A percentile compares a stretch with the other conserved stretches of the same genome.
These are phyloP conservation scores for Spizella passerina DNA, from an alignment of 2,797 vertebrate genomes.

Conservation along the genomic window DNA sequence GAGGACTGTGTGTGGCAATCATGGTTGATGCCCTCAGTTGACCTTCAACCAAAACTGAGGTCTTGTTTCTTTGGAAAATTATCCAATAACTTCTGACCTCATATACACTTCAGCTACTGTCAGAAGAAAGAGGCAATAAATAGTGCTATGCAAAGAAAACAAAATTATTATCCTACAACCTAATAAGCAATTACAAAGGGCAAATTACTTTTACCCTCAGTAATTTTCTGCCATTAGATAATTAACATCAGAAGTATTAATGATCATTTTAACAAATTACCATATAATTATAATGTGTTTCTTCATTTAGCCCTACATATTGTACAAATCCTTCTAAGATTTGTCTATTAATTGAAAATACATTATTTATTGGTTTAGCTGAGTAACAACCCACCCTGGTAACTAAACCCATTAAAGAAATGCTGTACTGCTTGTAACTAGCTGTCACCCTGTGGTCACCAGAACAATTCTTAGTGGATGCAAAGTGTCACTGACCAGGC, in stretches of 20 bases:
- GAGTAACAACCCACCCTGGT: background rate
- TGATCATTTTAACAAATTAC: constrained; percentile 47
- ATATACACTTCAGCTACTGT: background rate
- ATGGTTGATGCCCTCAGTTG: background rate
- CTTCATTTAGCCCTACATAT: constrained; percentile 13
- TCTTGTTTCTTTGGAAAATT: background rate
- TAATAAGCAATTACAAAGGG: constrained; percentile 45
- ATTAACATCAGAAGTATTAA: constrained; percentile 65
- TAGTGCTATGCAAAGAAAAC: constrained; percentile 27
- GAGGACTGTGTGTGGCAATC: background rate
- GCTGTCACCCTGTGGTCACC: background rate
- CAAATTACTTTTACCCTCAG: constrained; percentile 19
- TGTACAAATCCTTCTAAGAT: constrained; percentile 40
- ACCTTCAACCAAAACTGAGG: background rate
- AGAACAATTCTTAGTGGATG: background rate
- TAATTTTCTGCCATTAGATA: constrained; percentile 60
- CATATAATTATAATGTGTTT: constrained; percentile 50
- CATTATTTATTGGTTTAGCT: background rate
- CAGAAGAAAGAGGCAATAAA: constrained; percentile 30
- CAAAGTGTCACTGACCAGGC: background rate
- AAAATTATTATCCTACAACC: constrained; percentile 33
- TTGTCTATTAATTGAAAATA: constrained; percentile 39
- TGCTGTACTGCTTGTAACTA: background rate
- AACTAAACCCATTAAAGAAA: constrained; percentile 6
- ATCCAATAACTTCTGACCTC: constrained; percentile 2